Evolutionary conservation across 2,888 invertebrate species (phyloP), one percentile per base, ranked within the genome.

Genomic region (Dynastes tityus): DNA sequence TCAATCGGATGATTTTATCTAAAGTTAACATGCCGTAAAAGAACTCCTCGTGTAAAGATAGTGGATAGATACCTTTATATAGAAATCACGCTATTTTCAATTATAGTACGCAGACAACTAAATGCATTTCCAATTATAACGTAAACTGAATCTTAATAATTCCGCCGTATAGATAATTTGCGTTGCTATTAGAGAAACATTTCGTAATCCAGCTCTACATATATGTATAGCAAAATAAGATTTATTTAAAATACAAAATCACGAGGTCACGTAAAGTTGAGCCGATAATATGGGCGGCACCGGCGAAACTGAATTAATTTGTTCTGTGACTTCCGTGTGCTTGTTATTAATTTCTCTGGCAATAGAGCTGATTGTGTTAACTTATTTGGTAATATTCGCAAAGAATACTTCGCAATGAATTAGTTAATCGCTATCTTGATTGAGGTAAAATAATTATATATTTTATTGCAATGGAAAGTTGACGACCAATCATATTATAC

Each of bases 201-300:
- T 53, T 76, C 67, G 76, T 76, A 76, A 76, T 58, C 55, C 11
- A 63, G 29, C 13, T 53, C 76, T 67, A 65, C 76, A 76, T 67
- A 76, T 67, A 37, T 68, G 67, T 76, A 55, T 67, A 64, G 76
- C 45, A 76, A 76, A 76, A 76, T 76, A 76, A 76, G 76, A 76
- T 76, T 76, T 76, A 76, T 76, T 63, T 76, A 76, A 76, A 76
- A 76, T 65, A 76, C 67, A 76, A 76, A 76, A 76, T 67, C 65
- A 68, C 76, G 76, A 76, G 76, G 76, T 76, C 76, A 76, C 53
- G 32, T 64, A 40, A 67, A 71, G 71, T 55, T 55, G 71, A 53
- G 65, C 22, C 64, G 76, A 76, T 76, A 55, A 76, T 55, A 76
- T 76, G 67, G 76, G 76, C 76, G 76, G 76, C 37, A 67, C 65